phyloP scores from a whole-genome alignment of 2,888 invertebrate species.

The Aphodius granarius region DNA sequence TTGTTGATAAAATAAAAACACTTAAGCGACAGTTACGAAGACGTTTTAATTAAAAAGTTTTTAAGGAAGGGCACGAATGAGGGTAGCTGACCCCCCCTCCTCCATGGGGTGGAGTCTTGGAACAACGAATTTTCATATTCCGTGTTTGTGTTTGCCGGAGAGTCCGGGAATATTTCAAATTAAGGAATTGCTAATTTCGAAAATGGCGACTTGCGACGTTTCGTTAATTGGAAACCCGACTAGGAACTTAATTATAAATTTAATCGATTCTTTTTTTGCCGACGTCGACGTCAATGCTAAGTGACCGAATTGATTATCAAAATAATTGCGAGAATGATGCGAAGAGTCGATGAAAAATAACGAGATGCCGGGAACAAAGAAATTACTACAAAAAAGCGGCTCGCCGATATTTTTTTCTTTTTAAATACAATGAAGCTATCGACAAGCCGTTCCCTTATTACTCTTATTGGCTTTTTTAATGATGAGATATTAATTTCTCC shows the following conservation, averaged over 20 bases:
- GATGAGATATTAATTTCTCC: background rate
- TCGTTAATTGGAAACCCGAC: constrained; percentile 6
- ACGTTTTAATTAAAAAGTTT: constrained; percentile 19
- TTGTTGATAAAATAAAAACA: constrained; percentile 1
- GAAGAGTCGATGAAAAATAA: background rate
- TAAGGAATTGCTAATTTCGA: constrained; percentile 7
- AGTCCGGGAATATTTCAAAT: background rate
- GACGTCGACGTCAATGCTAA: background rate
- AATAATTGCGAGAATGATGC: background rate
- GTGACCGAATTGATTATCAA: background rate
- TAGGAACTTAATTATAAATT: constrained; percentile 16
- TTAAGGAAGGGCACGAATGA: background rate
- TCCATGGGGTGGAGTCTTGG: background rate
- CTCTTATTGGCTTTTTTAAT: background rate
- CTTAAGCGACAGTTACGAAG: background rate
- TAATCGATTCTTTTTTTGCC: constrained; percentile 7
- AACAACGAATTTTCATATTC: constrained; percentile 8
- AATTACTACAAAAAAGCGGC: background rate
- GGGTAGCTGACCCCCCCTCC: background rate
- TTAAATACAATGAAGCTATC: background rate
- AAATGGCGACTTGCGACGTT: background rate
- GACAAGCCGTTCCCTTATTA: background rate
- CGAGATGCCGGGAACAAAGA: background rate
- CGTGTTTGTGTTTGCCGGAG: background rate
- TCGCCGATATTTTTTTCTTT: background rate